Evolutionary conservation across 2,113 vertebrate species (phyloP), one percentile per base, ranked within the genome.

Genomic region (Aleadryas rufinucha): DNA sequence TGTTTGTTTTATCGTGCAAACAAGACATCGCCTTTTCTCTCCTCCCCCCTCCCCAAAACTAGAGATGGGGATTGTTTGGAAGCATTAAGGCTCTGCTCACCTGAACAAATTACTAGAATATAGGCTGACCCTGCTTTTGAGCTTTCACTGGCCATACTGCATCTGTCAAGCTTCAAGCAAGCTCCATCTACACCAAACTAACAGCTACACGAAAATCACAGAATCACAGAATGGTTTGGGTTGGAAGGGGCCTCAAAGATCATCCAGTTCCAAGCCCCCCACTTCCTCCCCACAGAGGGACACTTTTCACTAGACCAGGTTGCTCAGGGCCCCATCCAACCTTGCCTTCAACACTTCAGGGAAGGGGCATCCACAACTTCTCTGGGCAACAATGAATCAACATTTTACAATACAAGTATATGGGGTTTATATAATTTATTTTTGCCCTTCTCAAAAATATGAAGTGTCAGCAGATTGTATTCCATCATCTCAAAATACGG

Each of bases 121-220:
- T 6, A 49, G 11, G 3, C 0, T 60, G 27, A 50, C 3, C 0
- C 0, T 30, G 49, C 21, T 87, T 75, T 84, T 44, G 28, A 83
- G 23, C 22, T 79, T 69, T 63, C 52, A 31, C 11, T 24, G 42
- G n/a, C 22, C 18, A 61, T 39, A 27, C 5, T 5, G 5, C 14
- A 45, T 28, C 49, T 42, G 10, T 33, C 23, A 66, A 68, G 57
- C 53, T 68, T 76, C n/a, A 71, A 79, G 56, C 9, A 75, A 69
- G 37, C n/a, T 65, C 19, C 44, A 88, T 14, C n/a, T 42, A 41
- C 20, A 71, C n/a, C 44, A 61, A 72, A 91, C 11, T 26, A 93
- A 52, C 2, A 20, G 31, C 41, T 72, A 50, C 7, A 8, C 5
- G 5, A 88, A 72, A 82, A 59, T 33, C 54, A 61, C 12, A 60